Evolutionary conservation across 2,888 invertebrate genomes (phyloP), one percentile per base, ranked within the genome.

Genomic region (Muschampia plurimacula): DNA sequence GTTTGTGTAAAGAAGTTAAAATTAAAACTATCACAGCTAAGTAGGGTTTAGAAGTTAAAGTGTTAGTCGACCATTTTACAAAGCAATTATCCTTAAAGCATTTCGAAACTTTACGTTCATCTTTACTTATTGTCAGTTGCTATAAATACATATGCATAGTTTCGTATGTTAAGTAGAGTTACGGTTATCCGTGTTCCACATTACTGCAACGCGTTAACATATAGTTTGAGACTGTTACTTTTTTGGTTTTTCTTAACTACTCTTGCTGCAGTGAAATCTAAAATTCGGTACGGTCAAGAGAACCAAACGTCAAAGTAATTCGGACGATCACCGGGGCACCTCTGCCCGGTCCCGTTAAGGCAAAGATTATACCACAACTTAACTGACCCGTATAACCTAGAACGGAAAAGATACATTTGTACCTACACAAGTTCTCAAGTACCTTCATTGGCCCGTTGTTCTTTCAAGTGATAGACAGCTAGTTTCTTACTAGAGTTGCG

Each of bases 311-410:
- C 36, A 46, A 72, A 60, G 57, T 59, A 75, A 77, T 73, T 76
- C 75, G 74, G 71, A 75, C 77, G 75, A 77, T 79, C 72, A 74
- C 72, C 77, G 75, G 76, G 77, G 82, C 81, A 83, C 84, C 82
- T 84, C 82, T 79, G 77, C 73, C 70, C 67, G 62, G 78, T 85
- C 81, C 88, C 86, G 87, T 87, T 87, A 85, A 75, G 76, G 75
- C 76, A 75, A 79, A 82, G 77, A 80, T 79, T 79, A 79, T 80
- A 81, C 77, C 78, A 79, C 80, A 79, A 78, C 72, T 62, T 62
- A 60, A 67, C 75, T 76, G 77, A 79, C 78, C 78, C 64, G 75
- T 69, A 77, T 62, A 69, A 64, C 67, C 69, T 67, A 69, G 67
- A 70, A 69, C 15, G 68, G 49, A 60, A 68, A 69, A 59, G 68